Base-by-base conservation (phyloP, 2,888 invertebrate genomes). In the Trachelus troglodyta region DNA sequence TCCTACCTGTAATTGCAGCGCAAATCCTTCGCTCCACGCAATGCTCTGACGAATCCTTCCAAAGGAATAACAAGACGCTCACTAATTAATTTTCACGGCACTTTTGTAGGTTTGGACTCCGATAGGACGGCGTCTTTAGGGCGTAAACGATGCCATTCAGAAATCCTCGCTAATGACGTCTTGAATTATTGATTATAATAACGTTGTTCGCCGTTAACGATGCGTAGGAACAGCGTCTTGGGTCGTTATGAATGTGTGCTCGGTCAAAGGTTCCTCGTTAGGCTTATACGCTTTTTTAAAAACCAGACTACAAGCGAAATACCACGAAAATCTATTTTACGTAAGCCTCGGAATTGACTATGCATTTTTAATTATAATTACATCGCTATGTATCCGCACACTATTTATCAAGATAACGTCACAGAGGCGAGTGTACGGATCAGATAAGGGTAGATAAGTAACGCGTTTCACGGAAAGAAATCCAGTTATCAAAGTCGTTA, bases 161-260 rank as follows among this genome's bases (percentile, higher is more conserved):
- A 74, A 77, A 77, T 56, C 31, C 81, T 80, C 81, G 83, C 78
- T 86, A 85, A 85, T 86, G 85, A 83, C 84, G 80, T 84, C 84
- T 84, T 81, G 83, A 86, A 83, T 84, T 83, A 86, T 85, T 84
- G 85, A 86, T 83, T 81, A 81, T 77, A 75, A 69, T 75, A 78
- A 75, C 81, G 81, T 85, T 82, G 82, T 83, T 83, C 83, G 80
- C 75, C 76, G 81, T 81, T 80, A 81, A 78, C 78, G 81, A 79
- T 78, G 85, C 81, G 79, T 23, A 56, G 23, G 56, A 56, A 56
- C 56, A 23, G 9, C 23, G 56, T 23, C 9, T 23, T 9, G 56
- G 23, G 23, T 56, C 56, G 9, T 9, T 23, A 56, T 9, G 56
- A 56, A 56, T 56, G 56, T 23, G 23, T 23, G 56, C 23, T 23